Evolutionary conservation across 2,888 invertebrate genomes (phyloP), one percentile per base, ranked within the genome.

Genomic region (Phragmatobia fuliginosa): DNA sequence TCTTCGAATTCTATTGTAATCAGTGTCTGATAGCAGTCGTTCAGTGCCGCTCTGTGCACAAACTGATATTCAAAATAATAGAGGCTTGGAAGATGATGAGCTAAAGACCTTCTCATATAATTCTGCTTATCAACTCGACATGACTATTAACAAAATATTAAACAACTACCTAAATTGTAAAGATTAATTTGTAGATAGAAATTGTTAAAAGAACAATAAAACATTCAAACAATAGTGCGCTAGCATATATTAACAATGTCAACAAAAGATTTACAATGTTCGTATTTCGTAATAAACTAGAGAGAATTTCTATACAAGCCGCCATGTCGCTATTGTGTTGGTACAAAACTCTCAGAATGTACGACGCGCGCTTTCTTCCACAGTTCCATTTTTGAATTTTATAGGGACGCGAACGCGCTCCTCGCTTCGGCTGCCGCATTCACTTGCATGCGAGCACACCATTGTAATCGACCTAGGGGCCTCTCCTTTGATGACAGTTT

Each of bases 361-460:
- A 85, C 80, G 82, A 73, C 69, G 79, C 76, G 79, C 78, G 78
- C 83, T 87, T 88, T 87, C 87, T 88, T 87, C 83, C 77, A 78
- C 81, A 81, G 83, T 86, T 82, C 84, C 82, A 84, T 88, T 89
- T 89, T 86, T 84, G 84, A 88, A 89, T 88, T 84, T 87, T 81
- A 85, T 87, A 85, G 85, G 82, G 80, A 83, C 76, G 74, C 77
- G 77, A 82, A 80, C 70, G 64, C 70, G 72, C 76, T 76, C 68
- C 71, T 77, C 79, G 78, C 73, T 68, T 78, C 69, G 70, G 73
- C 72, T 28, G 76, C 68, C 45, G 67, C 77, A 80, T 84, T 85
- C 81, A 83, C 81, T 73, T 76, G 80, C 79, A 80, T 80, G 81
- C 80, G 77, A 74, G 81, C 83, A 76, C 73, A 67, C 61, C 68